Evolutionary conservation across 2,797 vertebrate genomes (phyloP).

Genomic region (Smutsia temminckii): DNA sequence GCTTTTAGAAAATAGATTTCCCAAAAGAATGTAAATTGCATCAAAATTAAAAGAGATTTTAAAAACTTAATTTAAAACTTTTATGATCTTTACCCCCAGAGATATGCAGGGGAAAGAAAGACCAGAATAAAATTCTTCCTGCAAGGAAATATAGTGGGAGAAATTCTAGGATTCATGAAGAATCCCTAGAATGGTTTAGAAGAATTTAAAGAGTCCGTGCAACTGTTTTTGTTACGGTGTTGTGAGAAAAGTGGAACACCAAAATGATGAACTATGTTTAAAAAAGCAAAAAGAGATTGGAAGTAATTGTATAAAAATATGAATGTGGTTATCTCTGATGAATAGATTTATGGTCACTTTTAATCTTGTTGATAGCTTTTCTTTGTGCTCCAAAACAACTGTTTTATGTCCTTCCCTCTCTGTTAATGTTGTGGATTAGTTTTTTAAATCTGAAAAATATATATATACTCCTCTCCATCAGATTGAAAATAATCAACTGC

Average conservation of each 20-base stretch:
- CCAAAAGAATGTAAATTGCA: not conserved
- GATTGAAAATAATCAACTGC: not conserved
- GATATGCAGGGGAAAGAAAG: not conserved
- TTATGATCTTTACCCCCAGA: not conserved
- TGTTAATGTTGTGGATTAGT: not conserved
- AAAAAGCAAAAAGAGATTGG: not conserved
- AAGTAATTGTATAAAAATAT: not conserved
- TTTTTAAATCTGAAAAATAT: not conserved
- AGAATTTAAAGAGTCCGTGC: not conserved
- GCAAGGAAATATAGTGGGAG: not conserved
- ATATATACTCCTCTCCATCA: not conserved
- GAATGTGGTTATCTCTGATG: not conserved
- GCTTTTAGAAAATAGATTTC: conserved; percentile 42
- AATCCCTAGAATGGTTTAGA: not conserved
- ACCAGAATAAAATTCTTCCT: not conserved
- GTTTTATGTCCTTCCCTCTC: not conserved
- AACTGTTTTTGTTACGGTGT: not conserved
- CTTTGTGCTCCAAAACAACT: not conserved
- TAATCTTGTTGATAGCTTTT: not conserved
- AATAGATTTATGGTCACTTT: not conserved
- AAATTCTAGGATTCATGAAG: not conserved
- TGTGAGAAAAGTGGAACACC: not conserved
- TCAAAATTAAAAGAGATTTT: conserved; percentile 14
- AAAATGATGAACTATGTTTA: not conserved
- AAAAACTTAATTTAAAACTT: not conserved